phyloP scores from a whole-genome alignment of 2,797 vertebrate genomes.

The Cuniculus paca region DNA sequence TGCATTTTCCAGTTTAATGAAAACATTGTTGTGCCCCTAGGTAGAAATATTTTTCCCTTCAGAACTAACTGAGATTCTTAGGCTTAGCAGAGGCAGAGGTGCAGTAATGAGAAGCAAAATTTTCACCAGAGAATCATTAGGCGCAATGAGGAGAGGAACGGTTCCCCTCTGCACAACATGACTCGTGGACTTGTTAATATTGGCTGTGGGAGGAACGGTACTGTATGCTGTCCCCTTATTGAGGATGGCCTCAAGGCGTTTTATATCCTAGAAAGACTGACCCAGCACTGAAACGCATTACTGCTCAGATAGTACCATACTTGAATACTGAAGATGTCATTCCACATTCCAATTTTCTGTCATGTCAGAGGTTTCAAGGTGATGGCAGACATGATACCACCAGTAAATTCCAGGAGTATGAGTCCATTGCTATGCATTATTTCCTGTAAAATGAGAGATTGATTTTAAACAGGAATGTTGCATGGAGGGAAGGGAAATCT shows the following conservation, averaged over 20 bases:
- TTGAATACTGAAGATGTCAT: background rate
- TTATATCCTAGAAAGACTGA: background rate
- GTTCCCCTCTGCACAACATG: background rate
- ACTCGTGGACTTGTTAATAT: background rate
- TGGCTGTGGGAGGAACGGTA: background rate
- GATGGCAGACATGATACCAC: background rate
- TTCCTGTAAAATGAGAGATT: background rate
- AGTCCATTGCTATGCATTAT: background rate
- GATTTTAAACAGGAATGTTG: background rate
- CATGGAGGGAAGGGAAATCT: background rate
- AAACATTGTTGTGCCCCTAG: constrained; percentile 13
- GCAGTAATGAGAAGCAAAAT: background rate
- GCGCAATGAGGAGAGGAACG: background rate
- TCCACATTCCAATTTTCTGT: background rate
- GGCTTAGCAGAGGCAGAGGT: constrained; percentile 4
- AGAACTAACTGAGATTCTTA: background rate
- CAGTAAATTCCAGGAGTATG: background rate
- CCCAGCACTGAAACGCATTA: background rate
- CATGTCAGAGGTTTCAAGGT: background rate
- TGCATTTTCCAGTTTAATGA: constrained; percentile 66
- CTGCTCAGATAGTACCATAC: background rate
- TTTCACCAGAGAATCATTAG: constrained; percentile 38
- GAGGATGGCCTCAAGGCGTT: background rate
- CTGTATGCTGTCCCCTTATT: background rate
- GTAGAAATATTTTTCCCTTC: constrained; percentile 21